Percentiles rank a stretch among this genome's conserved stretches.
phyloP scores from a whole-genome alignment of 2,888 invertebrate species.

The Euplexia lucipara region DNA sequence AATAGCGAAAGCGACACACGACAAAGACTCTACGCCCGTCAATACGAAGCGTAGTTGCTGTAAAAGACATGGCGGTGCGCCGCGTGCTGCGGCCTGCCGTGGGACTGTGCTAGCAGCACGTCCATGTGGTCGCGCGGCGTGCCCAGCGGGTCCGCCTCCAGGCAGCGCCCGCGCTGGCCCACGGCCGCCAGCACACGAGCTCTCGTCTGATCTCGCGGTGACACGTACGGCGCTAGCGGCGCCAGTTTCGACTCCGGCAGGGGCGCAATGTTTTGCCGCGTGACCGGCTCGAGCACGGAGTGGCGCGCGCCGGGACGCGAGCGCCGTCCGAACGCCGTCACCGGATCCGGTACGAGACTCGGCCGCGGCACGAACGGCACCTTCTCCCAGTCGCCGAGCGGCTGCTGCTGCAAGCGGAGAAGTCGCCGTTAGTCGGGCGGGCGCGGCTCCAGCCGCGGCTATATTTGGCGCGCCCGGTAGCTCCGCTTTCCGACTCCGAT shows the following conservation, averaged over 20 bases:
- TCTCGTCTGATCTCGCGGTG: constrained; percentile 92
- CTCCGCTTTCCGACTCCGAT: constrained; percentile 85
- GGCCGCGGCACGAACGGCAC: constrained; percentile 96
- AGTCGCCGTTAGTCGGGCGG: constrained; percentile 89
- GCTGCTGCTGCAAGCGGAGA: constrained; percentile 94
- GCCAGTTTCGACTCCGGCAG: constrained; percentile 90
- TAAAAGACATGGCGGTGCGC: constrained; percentile 89
- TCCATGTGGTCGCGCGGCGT: constrained; percentile 93
- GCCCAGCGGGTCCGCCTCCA: constrained; percentile 91
- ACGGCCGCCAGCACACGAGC: constrained; percentile 92
- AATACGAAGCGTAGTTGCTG: constrained; percentile 89
- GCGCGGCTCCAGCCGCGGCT: constrained; percentile 89
- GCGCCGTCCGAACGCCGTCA: constrained; percentile 95
- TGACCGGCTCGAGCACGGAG: constrained; percentile 89
- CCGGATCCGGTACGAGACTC: constrained; percentile 95
- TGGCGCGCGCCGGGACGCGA: constrained; percentile 86
- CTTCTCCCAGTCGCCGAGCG: constrained; percentile 96
- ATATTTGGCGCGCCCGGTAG: constrained; percentile 91
- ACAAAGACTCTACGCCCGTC: constrained; percentile 73
- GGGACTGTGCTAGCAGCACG: constrained; percentile 91
- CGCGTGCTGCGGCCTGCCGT: constrained; percentile 89
- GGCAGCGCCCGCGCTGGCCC: constrained; percentile 90
- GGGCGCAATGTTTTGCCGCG: constrained; percentile 92
- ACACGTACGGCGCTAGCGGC: constrained; percentile 93
- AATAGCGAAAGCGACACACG: constrained; percentile 88